phyloP scores from a whole-genome alignment of 2,797 vertebrate genomes.

The Fistularia tabacaria region DNA sequence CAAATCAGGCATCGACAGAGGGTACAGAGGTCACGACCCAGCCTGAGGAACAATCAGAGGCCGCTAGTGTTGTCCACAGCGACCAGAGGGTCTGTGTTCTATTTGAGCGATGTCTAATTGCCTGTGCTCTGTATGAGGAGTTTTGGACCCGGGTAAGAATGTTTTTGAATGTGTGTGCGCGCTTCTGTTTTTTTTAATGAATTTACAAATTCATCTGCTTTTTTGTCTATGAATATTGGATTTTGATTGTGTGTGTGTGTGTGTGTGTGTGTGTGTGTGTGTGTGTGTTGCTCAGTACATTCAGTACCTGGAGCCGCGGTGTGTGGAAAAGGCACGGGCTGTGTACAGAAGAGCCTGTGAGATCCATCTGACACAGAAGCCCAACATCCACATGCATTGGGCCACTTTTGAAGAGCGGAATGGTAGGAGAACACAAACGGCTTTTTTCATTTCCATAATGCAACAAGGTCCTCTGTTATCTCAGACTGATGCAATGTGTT shows the following conservation, averaged over 20 bases:
- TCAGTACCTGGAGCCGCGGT: slow-evolving; percentile 76
- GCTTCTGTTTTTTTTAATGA: too few relatives aligned
- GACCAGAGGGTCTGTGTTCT: slow-evolving; percentile 77
- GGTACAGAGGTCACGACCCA: slow-evolving; percentile 38
- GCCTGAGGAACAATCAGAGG: slow-evolving; percentile 24
- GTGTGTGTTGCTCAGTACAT: slow-evolving; percentile 67
- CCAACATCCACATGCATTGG: slow-evolving; percentile 84
- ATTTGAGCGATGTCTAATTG: slow-evolving; percentile 85
- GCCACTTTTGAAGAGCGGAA: slow-evolving; percentile 85
- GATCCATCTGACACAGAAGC: slow-evolving; percentile 77
- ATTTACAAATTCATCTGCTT: neutral
- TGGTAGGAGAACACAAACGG: slow-evolving; percentile 58
- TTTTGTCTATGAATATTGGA: neutral
- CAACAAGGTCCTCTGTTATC: neutral
- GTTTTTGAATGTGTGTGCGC: neutral
- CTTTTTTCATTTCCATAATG: neutral
- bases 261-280: slow-evolving; percentile 7
- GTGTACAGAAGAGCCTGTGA: slow-evolving; percentile 80
- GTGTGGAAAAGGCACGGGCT: slow-evolving; percentile 69
- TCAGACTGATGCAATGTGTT: too few relatives aligned
- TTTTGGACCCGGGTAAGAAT: slow-evolving; percentile 82
- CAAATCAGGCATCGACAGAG: slow-evolving; percentile 57
- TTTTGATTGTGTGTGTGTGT: neutral
- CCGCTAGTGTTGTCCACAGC: slow-evolving; percentile 21
- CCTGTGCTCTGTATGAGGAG: slow-evolving; percentile 86